Evolutionary conservation across 2,888 invertebrate species (phyloP), one percentile per base, ranked within the genome.

Genomic region (Erebia epiphron): DNA sequence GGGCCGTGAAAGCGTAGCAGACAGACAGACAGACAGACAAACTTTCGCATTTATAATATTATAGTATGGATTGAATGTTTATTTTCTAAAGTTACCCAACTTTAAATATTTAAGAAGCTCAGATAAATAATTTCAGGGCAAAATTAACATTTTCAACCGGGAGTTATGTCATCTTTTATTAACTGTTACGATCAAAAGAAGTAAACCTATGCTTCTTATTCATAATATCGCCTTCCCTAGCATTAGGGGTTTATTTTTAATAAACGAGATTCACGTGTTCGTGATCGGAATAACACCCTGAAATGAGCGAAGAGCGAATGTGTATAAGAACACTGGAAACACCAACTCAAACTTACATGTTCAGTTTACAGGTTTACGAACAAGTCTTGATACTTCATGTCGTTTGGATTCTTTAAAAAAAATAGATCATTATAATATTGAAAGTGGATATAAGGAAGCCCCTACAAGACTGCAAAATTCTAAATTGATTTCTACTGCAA

Each of bases 241-340:
- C 65, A 65, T 69, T 64, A 70, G 67, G 71, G 71, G 75, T 79
- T 79, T 78, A 77, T 82, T 79, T 81, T 82, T 78, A 80, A 81
- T 79, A 78, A 79, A 79, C 79, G 76, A 73, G 78, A 80, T 81
- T 79, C 79, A 70, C 73, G 73, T 73, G 76, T 78, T 79, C 86
- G 87, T 90, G 89, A 87, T 84, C 85, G 78, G 87, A 89, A 89
- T 91, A 83, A 77, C 81, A 79, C 82, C 82, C 81, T 78, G 78
- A 85, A 85, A 84, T 82, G 83, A 84, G 79, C 83, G 78, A 80
- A 79, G 76, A 76, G 73, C 77, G 76, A 79, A 78, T 78, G 79
- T 79, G 79, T 78, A 75, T 77, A 82, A 81, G 83, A 82, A 67
- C 67, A 58, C 67, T 82, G 82, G 84, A 86, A 86, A 87, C 86